These are phyloP conservation scores for Argyra leucocephala DNA, from an alignment of 2,888 invertebrate species.

Conservation along the genomic window DNA sequence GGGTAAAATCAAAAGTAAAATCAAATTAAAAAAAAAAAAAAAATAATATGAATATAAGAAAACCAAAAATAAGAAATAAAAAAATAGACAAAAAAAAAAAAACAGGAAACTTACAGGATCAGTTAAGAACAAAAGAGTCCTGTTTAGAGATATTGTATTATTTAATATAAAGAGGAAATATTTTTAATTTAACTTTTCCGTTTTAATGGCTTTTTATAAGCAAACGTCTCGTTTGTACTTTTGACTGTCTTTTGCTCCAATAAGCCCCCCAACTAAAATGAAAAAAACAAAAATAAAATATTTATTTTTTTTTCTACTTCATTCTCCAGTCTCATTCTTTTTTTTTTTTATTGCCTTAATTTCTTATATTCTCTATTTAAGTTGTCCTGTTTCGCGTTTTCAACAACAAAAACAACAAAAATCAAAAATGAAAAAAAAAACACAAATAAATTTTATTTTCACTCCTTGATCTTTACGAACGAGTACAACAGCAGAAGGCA, in stretches of 20 bases:
- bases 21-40: background rate
- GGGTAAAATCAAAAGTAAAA: background rate
- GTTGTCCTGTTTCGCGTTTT: too few relatives aligned
- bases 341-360: background rate
- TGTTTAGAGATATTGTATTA: background rate
- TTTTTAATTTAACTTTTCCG: slow-evolving; percentile 5
- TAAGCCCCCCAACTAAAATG: background rate
- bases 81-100: background rate
- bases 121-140: background rate
- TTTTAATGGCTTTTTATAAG: background rate
- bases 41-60: background rate
- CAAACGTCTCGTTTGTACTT: background rate
- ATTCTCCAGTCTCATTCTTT: background rate
- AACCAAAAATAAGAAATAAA: background rate
- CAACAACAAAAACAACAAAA: too few relatives aligned
- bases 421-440: too few relatives aligned
- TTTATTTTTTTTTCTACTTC: background rate
- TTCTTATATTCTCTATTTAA: too few relatives aligned
- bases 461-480: too few relatives aligned
- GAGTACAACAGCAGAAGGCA: too few relatives aligned
- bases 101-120: background rate
- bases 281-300: background rate
- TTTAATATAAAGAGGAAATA: background rate
- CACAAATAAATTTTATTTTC: too few relatives aligned
- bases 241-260: background rate